These are phyloP conservation scores for Emydoidea blandingii DNA, from an alignment of 2,797 vertebrate species.

Conservation along the genomic window DNA sequence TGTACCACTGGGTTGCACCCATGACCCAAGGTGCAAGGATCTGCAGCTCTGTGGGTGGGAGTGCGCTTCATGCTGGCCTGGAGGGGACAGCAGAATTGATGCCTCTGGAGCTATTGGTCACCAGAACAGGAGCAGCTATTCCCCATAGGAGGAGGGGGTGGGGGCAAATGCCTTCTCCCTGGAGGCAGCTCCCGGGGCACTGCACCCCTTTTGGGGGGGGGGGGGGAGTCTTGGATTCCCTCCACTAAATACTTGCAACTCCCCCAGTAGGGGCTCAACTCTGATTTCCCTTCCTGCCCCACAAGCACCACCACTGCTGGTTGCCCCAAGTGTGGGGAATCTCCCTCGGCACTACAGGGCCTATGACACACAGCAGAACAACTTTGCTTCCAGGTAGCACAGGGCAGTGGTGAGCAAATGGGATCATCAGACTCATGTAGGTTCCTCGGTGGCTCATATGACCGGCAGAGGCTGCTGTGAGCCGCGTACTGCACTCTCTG, in stretches of 20 bases:
- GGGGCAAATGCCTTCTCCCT: background rate
- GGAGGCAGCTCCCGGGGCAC: background rate
- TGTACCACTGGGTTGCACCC: background rate
- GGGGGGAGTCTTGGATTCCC: background rate
- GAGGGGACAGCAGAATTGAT: background rate
- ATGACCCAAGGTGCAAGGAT: background rate
- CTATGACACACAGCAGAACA: background rate
- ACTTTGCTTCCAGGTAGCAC: background rate
- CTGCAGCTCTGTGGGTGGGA: background rate
- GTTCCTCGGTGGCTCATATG: background rate
- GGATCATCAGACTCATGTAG: background rate
- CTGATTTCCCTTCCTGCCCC: background rate
- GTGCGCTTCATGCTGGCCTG: accelerated
- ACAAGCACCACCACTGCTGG: background rate
- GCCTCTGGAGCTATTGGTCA: background rate
- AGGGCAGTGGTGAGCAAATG: background rate
- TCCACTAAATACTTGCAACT: background rate
- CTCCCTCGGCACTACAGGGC: background rate
- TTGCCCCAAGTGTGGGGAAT: background rate
- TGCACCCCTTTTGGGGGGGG: accelerated
- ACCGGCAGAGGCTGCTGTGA: background rate
- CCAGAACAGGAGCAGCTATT: background rate
- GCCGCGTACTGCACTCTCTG: background rate
- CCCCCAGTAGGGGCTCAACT: background rate
- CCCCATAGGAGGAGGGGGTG: background rate